Evolutionary conservation across 2,797 vertebrate genomes (phyloP), one percentile per base, ranked within the genome.

Genomic region (Neoniphon sammara): DNA sequence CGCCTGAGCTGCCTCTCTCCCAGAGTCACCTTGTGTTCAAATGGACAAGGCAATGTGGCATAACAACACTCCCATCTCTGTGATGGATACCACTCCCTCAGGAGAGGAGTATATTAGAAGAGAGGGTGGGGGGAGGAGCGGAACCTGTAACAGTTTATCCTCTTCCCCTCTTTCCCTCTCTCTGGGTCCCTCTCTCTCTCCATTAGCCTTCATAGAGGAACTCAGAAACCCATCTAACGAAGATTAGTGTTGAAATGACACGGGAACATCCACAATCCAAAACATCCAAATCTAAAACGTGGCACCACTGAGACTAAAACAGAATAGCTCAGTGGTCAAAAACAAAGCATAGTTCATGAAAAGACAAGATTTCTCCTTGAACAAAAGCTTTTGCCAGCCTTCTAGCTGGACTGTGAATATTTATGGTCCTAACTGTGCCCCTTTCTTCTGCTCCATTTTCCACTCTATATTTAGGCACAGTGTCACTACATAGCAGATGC

Each of bases 401-500:
- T 77, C 69, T 79, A 53, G 86, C 83, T 88, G 87, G 85, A 85
- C 89, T 83, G 85, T 90, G 88, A 91, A 92, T 93, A 93, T 91
- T 91, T 85, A 91, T 92, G 89, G 75, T 79, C 75, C 77, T 85
- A 73, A 60, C 79, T 85, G 78, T 85, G 84, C 79, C 77, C 84
- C 78, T 82, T 89, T 88, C 86, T 85, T 85, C 87, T 92, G 91
- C 89, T 93, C 91, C 78, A 92, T 90, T 92, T 92, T 87, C 87
- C 53, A 65, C 72, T 89, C 92, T 92, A 93, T 90, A 92, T 92
- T 91, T 93, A 93, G 91, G 66, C 71, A 73, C 81, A 4, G 62
- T 89, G 91, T 92, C 89, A 85, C 88, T 70, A 84, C 82, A 78
- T 55, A 87, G 81, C 85, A 77, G 77, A 88, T 75, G 78, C 70